phyloP scores from a whole-genome alignment of 1,140 invertebrate species.

The Zaprionus vittiger region DNA sequence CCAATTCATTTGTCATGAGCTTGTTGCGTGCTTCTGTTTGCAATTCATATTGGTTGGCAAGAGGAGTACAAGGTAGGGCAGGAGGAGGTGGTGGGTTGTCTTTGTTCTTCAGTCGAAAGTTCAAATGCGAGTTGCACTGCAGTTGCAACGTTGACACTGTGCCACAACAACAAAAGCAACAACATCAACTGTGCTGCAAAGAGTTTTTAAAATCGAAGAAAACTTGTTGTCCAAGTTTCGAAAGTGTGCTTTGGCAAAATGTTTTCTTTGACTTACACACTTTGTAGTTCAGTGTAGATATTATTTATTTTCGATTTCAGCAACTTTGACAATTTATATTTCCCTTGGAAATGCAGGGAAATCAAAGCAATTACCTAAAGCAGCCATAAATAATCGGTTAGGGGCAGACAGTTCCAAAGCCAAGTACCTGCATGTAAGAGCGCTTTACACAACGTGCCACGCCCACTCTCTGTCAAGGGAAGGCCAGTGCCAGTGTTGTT shows the following conservation, averaged over 20 bases:
- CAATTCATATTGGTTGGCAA: neutral
- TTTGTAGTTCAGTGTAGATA: neutral
- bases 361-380: constrained; percentile 55
- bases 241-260: neutral
- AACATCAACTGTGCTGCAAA: neutral
- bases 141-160: neutral
- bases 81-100: neutral
- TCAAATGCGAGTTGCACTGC: neutral
- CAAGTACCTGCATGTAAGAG: neutral
- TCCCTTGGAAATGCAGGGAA: constrained; percentile 13
- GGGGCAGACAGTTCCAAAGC: neutral
- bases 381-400: constrained; percentile 43
- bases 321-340: constrained; percentile 39
- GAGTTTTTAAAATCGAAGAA: neutral
- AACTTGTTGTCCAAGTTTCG: neutral
- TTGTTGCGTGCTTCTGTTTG: neutral
- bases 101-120: neutral
- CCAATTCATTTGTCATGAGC: constrained; percentile 64
- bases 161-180: neutral
- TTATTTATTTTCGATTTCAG: constrained; percentile 19
- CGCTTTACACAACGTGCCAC: constrained; percentile 12
- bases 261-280: neutral
- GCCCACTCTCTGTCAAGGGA: constrained; percentile 3
- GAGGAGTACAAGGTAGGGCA: neutral
- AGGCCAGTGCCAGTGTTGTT: too few species aligned